Evolutionary conservation across 2,888 invertebrate species (phyloP).

Genomic region (Acronicta leporina): DNA sequence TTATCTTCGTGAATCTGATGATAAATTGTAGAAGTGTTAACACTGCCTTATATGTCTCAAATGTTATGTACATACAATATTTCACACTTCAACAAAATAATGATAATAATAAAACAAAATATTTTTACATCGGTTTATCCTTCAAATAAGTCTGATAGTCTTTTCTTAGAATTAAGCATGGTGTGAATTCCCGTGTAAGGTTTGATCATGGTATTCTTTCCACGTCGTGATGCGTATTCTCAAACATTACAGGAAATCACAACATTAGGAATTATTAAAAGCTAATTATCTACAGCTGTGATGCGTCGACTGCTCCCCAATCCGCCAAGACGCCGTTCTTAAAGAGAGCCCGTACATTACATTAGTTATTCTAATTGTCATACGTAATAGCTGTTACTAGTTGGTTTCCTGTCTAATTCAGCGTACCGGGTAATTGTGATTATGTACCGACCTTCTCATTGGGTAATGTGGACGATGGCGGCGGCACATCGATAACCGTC

Average conservation of each 20-base stretch:
- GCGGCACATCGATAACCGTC: slow-evolving; percentile 76
- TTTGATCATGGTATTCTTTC: not conserved
- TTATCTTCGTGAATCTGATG: slow-evolving; percentile 7
- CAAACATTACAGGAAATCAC: not conserved
- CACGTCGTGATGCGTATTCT: not conserved
- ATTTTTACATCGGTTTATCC: slow-evolving; percentile 60
- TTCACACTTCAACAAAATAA: slow-evolving; percentile 57
- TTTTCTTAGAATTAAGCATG: slow-evolving; percentile 54
- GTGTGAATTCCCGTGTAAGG: not conserved
- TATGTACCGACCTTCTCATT: slow-evolving; percentile 73
- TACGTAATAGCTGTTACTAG: slow-evolving; percentile 51
- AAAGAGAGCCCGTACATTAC: slow-evolving; percentile 20
- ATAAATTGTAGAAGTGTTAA: slow-evolving; percentile 21
- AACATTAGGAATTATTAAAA: not conserved
- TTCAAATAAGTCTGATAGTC: slow-evolving; percentile 26
- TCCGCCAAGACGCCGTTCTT: not conserved
- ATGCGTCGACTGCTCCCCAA: not conserved
- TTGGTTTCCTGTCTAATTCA: slow-evolving; percentile 75
- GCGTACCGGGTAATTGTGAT: slow-evolving; percentile 79
- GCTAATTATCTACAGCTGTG: not conserved
- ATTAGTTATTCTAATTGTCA: slow-evolving; percentile 39
- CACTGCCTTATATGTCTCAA: slow-evolving; percentile 34
- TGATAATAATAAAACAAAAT: slow-evolving; percentile 65
- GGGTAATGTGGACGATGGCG: slow-evolving; percentile 74
- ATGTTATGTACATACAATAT: slow-evolving; percentile 40